Evolutionary conservation across 1,140 invertebrate genomes (phyloP).

Genomic region (Papilio machaon): DNA sequence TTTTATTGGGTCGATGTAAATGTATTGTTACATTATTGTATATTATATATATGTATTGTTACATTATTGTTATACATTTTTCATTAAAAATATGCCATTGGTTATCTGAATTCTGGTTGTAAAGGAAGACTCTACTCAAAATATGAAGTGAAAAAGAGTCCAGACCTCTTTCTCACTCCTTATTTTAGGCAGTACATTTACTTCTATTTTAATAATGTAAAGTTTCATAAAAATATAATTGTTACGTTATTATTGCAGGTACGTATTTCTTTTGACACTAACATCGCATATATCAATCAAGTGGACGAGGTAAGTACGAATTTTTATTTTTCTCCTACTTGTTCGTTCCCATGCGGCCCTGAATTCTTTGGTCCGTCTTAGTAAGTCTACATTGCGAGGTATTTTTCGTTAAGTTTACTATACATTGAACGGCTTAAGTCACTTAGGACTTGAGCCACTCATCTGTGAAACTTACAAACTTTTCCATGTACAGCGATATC

Average conservation of each 20-base stretch:
- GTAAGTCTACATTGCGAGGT: neutral
- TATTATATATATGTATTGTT: neutral
- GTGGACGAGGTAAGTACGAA: constrained; percentile 29
- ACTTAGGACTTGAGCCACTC: constrained; percentile 12
- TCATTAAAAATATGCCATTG: neutral
- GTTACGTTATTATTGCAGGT: constrained; percentile 42
- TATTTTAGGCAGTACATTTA: too few relatives aligned
- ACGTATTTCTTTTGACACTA: constrained; percentile 36
- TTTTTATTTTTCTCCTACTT: constrained; percentile 33
- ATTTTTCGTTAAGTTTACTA: constrained; percentile 19
- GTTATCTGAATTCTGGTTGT: neutral
- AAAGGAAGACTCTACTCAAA: neutral
- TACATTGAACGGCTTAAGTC: constrained; percentile 38
- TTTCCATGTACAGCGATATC: constrained; percentile 33
- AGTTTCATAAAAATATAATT: constrained; percentile 11
- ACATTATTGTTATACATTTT: too few relatives aligned
- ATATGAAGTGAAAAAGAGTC: neutral
- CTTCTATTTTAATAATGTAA: neutral
- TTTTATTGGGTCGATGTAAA: neutral
- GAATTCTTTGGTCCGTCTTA: neutral
- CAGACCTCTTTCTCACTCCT: too few relatives aligned
- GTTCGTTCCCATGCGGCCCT: constrained; percentile 27
- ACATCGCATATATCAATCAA: neutral
- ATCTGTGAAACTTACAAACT: constrained; percentile 25
- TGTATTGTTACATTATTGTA: neutral